Evolutionary conservation across 2,888 invertebrate genomes (phyloP), one percentile per base, ranked within the genome.

Genomic region (Falcaria lacertinaria): DNA sequence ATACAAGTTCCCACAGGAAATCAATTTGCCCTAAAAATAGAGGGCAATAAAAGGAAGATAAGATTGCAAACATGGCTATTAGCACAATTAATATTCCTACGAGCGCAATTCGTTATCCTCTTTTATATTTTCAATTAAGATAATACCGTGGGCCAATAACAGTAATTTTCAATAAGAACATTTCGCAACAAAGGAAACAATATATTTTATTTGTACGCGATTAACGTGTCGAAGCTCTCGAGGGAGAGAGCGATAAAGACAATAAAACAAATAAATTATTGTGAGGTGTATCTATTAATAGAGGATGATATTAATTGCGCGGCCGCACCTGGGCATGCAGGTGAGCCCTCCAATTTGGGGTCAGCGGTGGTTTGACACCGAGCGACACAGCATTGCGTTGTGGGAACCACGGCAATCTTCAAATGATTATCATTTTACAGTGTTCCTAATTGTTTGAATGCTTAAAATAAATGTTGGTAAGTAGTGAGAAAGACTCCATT

Each of bases 291-390:
- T 71, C 74, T 80, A 78, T 76, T 85, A 82, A 71, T 75, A 71
- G 78, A 75, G 70, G 78, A 79, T 74, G 74, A 67, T 80, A 80
- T 85, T 83, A 83, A 85, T 83, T 84, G 84, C 80, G 69, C 59
- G 45, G 33, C 52, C 79, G 82, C 87, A 87, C 86, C 87, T 87
- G 87, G 86, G 78, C 63, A 54, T 68, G 85, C 86, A 88, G 87
- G 88, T 88, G 88, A 80, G 73, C 69, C 54, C 54, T 65, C 60
- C 69, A 70, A 70, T 82, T 86, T 85, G 78, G 85, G 85, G 87
- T 84, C 85, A 82, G 72, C 69, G 68, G 64, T 68, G 73, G 69
- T 69, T 77, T 79, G 78, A 78, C 75, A 74, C 67, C 64, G 67
- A 53, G 57, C 61, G 68, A 67, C 68, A 64, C 57, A 4, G 33